A percentile compares a stretch with the other conserved stretches of the same genome.
These are phyloP conservation scores for Australoheros facetus DNA, from an alignment of 2,797 vertebrate species.

Conservation along the genomic window DNA sequence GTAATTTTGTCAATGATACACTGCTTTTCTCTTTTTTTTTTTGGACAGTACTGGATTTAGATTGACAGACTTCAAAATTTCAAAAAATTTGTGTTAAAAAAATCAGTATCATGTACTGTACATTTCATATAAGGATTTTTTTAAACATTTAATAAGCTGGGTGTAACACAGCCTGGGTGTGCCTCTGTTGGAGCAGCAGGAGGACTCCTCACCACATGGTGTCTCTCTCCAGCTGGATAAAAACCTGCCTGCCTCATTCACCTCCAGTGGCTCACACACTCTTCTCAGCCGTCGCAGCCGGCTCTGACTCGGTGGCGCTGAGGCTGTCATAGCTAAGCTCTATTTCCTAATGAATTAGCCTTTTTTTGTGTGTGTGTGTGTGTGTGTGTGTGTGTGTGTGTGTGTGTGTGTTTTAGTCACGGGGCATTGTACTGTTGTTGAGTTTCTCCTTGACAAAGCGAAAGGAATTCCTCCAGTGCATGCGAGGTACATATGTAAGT, in stretches of 20 bases:
- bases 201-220: constrained; percentile 85
- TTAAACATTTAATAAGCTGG: background rate
- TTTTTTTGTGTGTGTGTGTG: constrained; percentile 44
- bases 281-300: constrained; percentile 41
- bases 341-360: constrained; percentile 58
- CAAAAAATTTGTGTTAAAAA: background rate
- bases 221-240: constrained; percentile 86
- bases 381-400: constrained; percentile 20
- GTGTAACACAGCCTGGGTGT: constrained; percentile 28
- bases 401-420: constrained; percentile 49
- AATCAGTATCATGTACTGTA: background rate
- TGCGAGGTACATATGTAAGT: constrained; percentile 58
- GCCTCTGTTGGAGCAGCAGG: constrained; percentile 64
- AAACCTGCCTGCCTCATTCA: constrained; percentile 61
- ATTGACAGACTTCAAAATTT: background rate
- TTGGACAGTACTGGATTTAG: background rate
- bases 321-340: constrained; percentile 58
- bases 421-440: constrained; percentile 44
- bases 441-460: constrained; percentile 53
- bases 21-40: background rate
- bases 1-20: constrained; percentile 11
- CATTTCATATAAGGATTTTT: background rate
- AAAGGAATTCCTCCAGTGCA: constrained; percentile 42
- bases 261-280: constrained; percentile 61
- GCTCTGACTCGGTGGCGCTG: constrained; percentile 51